phyloP scores from a whole-genome alignment of 2,797 vertebrate genomes.

The Eulemur mongoz region DNA sequence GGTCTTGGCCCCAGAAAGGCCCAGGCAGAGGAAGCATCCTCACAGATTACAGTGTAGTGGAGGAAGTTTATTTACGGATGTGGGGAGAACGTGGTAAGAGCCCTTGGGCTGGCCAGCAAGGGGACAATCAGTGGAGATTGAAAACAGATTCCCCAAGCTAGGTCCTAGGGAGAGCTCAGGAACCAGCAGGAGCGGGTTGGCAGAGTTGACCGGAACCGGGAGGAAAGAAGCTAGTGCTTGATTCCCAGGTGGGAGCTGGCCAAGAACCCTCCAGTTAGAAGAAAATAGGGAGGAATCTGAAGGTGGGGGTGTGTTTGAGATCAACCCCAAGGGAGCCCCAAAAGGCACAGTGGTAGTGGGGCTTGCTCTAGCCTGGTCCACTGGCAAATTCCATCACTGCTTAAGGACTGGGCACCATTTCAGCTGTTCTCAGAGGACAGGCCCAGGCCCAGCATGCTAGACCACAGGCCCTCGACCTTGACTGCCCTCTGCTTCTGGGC shows the following conservation, averaged over 20 bases:
- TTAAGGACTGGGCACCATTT: not conserved
- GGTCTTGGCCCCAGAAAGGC: not conserved
- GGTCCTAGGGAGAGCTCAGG: not conserved
- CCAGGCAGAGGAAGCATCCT: conserved; percentile 27
- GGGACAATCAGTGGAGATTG: conserved; percentile 58
- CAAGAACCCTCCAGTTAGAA: not conserved
- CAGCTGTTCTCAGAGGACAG: not conserved
- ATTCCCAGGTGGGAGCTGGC: not conserved
- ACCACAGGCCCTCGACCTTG: not conserved
- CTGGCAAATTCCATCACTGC: not conserved
- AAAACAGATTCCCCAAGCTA: conserved; percentile 2
- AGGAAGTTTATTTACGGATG: conserved; percentile 77
- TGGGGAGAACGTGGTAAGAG: conserved; percentile 36
- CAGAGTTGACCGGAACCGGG: not conserved
- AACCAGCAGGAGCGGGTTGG: not conserved
- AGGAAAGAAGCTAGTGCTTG: not conserved
- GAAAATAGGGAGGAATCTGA: not conserved
- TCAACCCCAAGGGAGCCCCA: not conserved
- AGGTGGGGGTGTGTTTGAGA: not conserved
- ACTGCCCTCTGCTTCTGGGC: not conserved
- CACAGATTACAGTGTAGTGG: conserved; percentile 69
- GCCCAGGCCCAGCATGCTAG: not conserved
- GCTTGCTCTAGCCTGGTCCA: not conserved
- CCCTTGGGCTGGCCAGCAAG: conserved; percentile 56
- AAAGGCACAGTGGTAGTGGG: not conserved